phyloP scores from a whole-genome alignment of 2,113 vertebrate species.

The Haemorhous mexicanus region DNA sequence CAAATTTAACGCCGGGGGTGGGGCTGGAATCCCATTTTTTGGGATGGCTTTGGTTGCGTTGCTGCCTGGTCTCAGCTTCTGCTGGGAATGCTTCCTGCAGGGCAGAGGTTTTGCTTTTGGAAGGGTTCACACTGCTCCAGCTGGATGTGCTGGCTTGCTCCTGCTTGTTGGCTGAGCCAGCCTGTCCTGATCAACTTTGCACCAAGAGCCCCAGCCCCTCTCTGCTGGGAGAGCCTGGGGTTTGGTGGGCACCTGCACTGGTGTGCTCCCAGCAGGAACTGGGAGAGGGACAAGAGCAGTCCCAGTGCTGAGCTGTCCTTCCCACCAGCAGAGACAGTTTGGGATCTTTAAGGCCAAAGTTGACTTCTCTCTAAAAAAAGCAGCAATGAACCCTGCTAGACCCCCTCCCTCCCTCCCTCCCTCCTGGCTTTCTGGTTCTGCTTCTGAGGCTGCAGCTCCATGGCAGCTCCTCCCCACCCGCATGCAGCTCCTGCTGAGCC shows the following conservation, averaged over 20 bases:
- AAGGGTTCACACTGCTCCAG: not conserved
- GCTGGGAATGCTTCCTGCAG: not conserved
- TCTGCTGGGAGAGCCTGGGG: not conserved
- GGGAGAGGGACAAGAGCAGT: not conserved
- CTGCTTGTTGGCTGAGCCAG: conserved; percentile 16
- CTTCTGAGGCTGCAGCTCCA: not conserved
- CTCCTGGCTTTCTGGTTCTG: not conserved
- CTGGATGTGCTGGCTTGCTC: not conserved
- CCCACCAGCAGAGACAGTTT: not conserved
- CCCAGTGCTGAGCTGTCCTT: not conserved
- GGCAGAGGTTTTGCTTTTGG: not conserved
- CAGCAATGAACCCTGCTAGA: not conserved
- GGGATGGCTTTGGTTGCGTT: not conserved
- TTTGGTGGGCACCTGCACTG: fast-evolving
- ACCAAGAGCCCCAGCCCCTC: not conserved
- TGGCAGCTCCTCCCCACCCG: not conserved
- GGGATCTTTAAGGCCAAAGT: not conserved
- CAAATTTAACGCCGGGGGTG: not conserved
- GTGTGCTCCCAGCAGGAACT: not conserved
- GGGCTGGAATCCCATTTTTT: not conserved
- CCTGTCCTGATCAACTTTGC: not conserved
- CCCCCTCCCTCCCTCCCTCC: not conserved
- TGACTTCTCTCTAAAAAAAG: not conserved
- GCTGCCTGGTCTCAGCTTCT: not conserved
- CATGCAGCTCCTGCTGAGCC: not conserved